Evolutionary conservation across 2,888 invertebrate species (phyloP), one percentile per base, ranked within the genome.

Genomic region (Polietes domitor): DNA sequence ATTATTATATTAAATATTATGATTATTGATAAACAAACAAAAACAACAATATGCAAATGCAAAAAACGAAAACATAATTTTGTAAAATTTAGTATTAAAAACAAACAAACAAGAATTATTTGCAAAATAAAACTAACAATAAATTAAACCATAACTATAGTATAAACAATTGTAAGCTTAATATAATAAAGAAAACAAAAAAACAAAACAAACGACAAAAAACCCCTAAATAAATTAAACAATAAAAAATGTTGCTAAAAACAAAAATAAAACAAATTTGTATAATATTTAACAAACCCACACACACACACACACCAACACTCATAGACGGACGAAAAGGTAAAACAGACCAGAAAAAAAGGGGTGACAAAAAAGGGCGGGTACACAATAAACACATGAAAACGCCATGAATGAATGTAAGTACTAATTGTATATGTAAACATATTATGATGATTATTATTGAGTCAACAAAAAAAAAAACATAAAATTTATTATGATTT

Each of bases 21-120:
- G 47, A 61, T 32, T 61, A 28, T n/a, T 15, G 17, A 61, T 28
- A 61, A 61, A 61, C n/a, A 61, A 61, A 28, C 9, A n/a, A 58
- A 24, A 53, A 53, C 10, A 17, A 53, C n/a, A 63, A 19, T 0
- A 55, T n/a, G n/a, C n/a, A n/a, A n/a, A n/a, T n/a, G 72, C 41
- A 7, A 47, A 80, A 77, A 63, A 73, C 41, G n/a, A n/a, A 71
- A 74, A 70, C 73, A 12, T 78, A 73, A 50, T 79, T 83, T 83
- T 83, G 68, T 83, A 83, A 83, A 85, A 78, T 76, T 70, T 83
- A 82, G 75, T 80, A 78, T 83, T 83, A 85, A 77, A 68, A 26
- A 63, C 24, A 65, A 47, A 19, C 43, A 47, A 80, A 73, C 32
- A 73, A 63, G 65, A 43, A 43, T 77, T 71, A 68, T 68, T 68